phyloP scores from a whole-genome alignment of 1,140 invertebrate genomes.

The Eumeta japonica region DNA sequence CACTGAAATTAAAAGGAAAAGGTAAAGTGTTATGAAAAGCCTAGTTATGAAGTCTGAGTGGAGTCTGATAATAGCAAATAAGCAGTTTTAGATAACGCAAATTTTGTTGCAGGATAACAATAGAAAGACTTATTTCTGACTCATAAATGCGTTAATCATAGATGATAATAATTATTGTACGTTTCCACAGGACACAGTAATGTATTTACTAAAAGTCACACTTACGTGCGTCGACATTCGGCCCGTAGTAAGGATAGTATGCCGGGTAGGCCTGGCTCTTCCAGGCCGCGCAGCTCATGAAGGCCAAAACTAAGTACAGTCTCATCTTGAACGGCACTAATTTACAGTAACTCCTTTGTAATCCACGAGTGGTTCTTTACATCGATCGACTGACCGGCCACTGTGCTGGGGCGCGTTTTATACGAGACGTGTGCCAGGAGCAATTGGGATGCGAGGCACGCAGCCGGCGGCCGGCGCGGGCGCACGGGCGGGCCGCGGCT shows the following conservation, averaged over 20 bases:
- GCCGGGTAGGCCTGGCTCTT: constrained; percentile 27
- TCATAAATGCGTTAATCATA: too few species aligned
- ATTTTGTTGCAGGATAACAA: too few species aligned
- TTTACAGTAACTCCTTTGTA: constrained; percentile 18
- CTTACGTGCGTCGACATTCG: constrained; percentile 39
- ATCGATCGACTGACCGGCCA: constrained; percentile 23
- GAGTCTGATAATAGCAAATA: neutral
- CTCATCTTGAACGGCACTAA: too few species aligned
- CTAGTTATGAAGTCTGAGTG: neutral
- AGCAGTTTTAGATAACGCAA: neutral
- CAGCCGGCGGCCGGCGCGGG: constrained; percentile 17
- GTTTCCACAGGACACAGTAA: neutral
- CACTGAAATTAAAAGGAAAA: constrained; percentile 26
- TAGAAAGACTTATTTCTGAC: too few species aligned
- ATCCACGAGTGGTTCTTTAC: constrained; percentile 26
- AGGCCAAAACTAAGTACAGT: constrained; percentile 20
- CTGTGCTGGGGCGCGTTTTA: constrained; percentile 35
- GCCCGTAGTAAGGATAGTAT: constrained; percentile 35
- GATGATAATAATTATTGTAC: too few species aligned
- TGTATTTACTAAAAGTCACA: constrained; percentile 9
- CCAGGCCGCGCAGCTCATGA: constrained; percentile 27
- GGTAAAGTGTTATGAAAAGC: neutral
- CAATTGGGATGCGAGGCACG: constrained; percentile 43
- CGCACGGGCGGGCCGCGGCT: constrained; percentile 25
- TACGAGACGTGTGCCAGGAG: constrained; percentile 30